A percentile compares a stretch with the other conserved stretches of the same genome.
Evolutionary conservation across 2,113 vertebrate species (phyloP).

Genomic region (Xiphophorus maculatus): DNA sequence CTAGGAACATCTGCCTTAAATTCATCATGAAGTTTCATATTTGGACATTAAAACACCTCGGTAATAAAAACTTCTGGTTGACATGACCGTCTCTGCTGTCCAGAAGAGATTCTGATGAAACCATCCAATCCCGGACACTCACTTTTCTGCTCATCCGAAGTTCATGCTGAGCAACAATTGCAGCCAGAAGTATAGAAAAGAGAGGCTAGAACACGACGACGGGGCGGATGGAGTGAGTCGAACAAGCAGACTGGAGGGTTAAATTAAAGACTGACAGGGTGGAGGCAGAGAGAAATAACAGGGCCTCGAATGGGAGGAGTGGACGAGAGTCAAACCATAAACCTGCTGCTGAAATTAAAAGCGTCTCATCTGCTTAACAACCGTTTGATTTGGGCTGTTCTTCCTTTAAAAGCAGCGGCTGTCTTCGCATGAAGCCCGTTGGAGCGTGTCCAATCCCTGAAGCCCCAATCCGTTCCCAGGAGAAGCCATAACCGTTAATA

Average conservation of each 20-base stretch:
- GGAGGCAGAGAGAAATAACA: constrained; percentile 42
- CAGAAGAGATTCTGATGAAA: too few species aligned
- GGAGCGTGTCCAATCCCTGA: constrained; percentile 10
- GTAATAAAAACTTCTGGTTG: too few species aligned
- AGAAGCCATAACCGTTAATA: not conserved
- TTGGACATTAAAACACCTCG: too few species aligned
- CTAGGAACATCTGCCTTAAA: too few species aligned
- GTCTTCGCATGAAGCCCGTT: not conserved
- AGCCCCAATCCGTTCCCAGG: not conserved
- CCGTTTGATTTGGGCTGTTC: not conserved
- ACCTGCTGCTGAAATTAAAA: constrained; percentile 20
- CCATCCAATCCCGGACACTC: too few species aligned
- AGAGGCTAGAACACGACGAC: not conserved
- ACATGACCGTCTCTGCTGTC: too few species aligned
- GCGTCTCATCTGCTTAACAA: constrained; percentile 27
- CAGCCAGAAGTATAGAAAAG: not conserved
- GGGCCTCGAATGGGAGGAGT: constrained; percentile 24
- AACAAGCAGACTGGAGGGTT: constrained; percentile 7
- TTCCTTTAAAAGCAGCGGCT: constrained; percentile 4
- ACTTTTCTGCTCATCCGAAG: not conserved
- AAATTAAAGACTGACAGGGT: constrained; percentile 52
- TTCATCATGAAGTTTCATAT: too few species aligned
- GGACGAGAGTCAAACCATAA: constrained; percentile 23
- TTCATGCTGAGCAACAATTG: not conserved
- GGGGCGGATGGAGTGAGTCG: not conserved